Evolutionary conservation across 2,888 invertebrate genomes (phyloP), one percentile per base, ranked within the genome.

Genomic region (Nemapogon koenigi): DNA sequence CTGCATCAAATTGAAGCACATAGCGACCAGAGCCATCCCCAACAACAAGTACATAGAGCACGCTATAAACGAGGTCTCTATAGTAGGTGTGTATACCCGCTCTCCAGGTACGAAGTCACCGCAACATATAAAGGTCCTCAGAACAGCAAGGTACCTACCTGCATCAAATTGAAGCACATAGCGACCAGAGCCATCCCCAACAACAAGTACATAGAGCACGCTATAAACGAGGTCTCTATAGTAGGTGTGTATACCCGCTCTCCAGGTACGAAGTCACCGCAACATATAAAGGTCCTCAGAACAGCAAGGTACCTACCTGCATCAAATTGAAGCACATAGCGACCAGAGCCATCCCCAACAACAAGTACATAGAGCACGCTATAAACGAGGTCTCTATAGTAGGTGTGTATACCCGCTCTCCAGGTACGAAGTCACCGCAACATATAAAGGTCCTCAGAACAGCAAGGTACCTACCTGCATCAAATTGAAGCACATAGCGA

Each of bases 1-100:
- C 85, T 96, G 95, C 94, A 96, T 94, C 40, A 95, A 81, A 62
- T 94, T 94, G 79, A 95, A 95, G 73, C 94, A 94, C 94, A 94
- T 94, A 51, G 95, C 95, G 41, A 96, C 94, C 18, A 97, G 75
- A 1, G 96, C 96, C 93, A 95, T 92, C 16, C 94, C 94, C 49
- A 94, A 81, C 83, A 94, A 86, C 42, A 94, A 83, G 63, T 94
- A 94, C 69, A 93, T 83, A 39, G 92, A 89, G 62, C 92, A 92
- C 49, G 90, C 86, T 51, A 91, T 88, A 66, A 91, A 91, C 37
- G 89, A 89, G 7, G 89, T 71, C 58, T 90, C 86, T 35, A 90
- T 76, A 10, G 71, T 65, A 10, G 62, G 56, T 1, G 79, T 67
- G 59, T 84, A 86, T 52, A 90, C 88, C 47, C 87, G 81, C 61